A percentile compares a stretch with the other conserved stretches of the same genome.
These are phyloP conservation scores for Lampris incognitus DNA, from an alignment of 2,113 vertebrate species.

Conservation along the genomic window DNA sequence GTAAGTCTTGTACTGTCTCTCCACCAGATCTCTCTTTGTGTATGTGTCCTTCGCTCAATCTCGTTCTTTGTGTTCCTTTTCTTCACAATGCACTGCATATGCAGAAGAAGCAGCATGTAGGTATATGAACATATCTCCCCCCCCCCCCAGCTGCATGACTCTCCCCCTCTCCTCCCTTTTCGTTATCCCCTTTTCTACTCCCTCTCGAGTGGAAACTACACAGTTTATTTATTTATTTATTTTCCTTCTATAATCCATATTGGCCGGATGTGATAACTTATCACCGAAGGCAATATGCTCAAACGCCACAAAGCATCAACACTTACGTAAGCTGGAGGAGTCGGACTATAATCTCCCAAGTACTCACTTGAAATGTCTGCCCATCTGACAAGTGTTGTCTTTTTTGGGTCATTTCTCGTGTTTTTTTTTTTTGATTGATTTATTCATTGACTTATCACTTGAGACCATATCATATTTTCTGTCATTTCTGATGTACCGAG, in stretches of 20 bases:
- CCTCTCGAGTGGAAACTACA: conserved; percentile 43
- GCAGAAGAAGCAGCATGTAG: conserved; percentile 76
- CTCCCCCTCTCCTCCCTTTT: conserved; percentile 36
- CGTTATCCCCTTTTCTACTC: conserved; percentile 17
- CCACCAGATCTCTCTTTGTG: conserved; percentile 70
- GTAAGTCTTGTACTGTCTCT: conserved; percentile 69
- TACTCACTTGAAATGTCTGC: not conserved
- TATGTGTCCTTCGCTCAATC: conserved; percentile 80
- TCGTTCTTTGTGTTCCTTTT: conserved; percentile 80
- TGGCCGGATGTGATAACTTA: conserved; percentile 32
- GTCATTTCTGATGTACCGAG: conserved; percentile 27
- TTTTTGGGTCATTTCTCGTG: conserved; percentile 2
- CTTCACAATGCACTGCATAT: conserved; percentile 78
- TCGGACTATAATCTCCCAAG: conserved; percentile 6
- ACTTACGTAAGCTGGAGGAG: conserved; percentile 36
- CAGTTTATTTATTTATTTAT: conserved; percentile 34
- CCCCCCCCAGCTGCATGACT: conserved; percentile 76
- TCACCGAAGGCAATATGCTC: conserved; percentile 36
- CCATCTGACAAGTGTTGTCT: conserved; percentile 49
- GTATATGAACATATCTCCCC: conserved; percentile 65
- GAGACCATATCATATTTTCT: conserved; percentile 26
- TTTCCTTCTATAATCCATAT: conserved; percentile 25
- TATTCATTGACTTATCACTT: conserved; percentile 35
- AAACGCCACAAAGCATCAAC: conserved; percentile 45
- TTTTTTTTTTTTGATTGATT: not conserved